These are phyloP conservation scores for Paedocypris micromegethes DNA, from an alignment of 2,797 vertebrate genomes.

Conservation along the genomic window DNA sequence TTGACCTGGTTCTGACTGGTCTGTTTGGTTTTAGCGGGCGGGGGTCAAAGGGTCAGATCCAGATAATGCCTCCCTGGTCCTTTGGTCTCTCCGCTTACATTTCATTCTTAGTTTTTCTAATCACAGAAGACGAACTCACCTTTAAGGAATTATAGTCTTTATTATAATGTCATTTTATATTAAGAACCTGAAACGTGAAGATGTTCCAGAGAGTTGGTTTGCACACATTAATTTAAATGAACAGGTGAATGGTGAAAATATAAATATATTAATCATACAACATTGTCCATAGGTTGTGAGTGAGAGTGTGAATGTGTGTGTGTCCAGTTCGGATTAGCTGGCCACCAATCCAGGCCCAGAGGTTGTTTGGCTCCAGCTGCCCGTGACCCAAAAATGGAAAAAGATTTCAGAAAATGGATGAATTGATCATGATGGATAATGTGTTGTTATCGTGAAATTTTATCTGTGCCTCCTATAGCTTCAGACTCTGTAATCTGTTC, in stretches of 20 bases:
- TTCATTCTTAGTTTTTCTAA: constrained; percentile 14
- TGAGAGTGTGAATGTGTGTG: too few relatives aligned
- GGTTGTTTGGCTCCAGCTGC: too few relatives aligned
- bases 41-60: constrained; percentile 26
- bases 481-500: too few relatives aligned
- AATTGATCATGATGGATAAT: too few relatives aligned
- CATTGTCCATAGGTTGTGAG: too few relatives aligned
- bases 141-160: constrained; percentile 21
- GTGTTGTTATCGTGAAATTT: too few relatives aligned
- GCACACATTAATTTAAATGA: not conserved
- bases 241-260: not conserved
- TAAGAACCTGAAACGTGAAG: not conserved
- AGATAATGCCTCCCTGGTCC: constrained; percentile 7
- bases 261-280: too few relatives aligned
- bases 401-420: too few relatives aligned
- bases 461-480: too few relatives aligned
- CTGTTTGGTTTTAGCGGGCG: constrained; percentile 11
- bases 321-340: too few relatives aligned
- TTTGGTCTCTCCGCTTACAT: constrained; percentile 9
- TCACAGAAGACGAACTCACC: constrained; percentile 11
- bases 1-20: constrained; percentile 32
- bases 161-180: constrained; percentile 18
- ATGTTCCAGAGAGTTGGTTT: not conserved
- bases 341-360: too few relatives aligned
- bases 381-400: too few relatives aligned